Evolutionary conservation across 53 echinoderm and acorn worm species (phyloP), one percentile per base, ranked within the genome.

Genomic region (Patiria pectinifera): DNA sequence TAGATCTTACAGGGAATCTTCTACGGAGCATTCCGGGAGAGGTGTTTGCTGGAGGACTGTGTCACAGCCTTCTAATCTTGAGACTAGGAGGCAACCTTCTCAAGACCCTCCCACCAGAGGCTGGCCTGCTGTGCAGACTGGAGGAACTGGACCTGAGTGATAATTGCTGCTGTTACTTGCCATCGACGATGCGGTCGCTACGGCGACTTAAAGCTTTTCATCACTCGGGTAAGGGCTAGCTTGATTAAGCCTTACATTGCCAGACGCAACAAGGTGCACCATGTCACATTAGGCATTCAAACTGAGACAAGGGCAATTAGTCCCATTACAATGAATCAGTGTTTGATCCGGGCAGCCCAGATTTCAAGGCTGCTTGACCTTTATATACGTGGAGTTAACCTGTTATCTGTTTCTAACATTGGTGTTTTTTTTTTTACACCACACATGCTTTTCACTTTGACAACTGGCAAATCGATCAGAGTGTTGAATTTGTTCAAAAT

Each of bases 131-230:
- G 26, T 9, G 53, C 14, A 76, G 22, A 43, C 46, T 93, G 19
- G 94, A 93, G 66, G 94, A 93, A 23, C 85, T 93, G 6, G 84
- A 93, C 60, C 21, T 93, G 16, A 76, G 85, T 45, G 78, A 85
- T 24, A 93, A 91, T 15, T 76, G 84, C 48, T 91, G 91, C 74
- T 45, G 60, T 22, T 85, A 78, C 49, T 78, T 93, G 77, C 91
- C 93, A 62, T 74, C 82, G 18, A 84, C 84, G 3, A 62, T 90
- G 62, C 83, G 23, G 79, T 86, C 90, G 4, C 85, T 93, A 15
- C 44, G 83, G 85, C 91, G 83, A 78, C 78, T 93, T 35, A 91
- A 89, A 78, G 83, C 94, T 60, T 93, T 93, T 76, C 85, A 93
- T 85, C 89, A 93, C 72, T 77, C 92, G 6, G 86, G 92, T 75